Evolutionary conservation across 2,888 invertebrate genomes (phyloP), one percentile per base, ranked within the genome.

Genomic region (Protula sp.): DNA sequence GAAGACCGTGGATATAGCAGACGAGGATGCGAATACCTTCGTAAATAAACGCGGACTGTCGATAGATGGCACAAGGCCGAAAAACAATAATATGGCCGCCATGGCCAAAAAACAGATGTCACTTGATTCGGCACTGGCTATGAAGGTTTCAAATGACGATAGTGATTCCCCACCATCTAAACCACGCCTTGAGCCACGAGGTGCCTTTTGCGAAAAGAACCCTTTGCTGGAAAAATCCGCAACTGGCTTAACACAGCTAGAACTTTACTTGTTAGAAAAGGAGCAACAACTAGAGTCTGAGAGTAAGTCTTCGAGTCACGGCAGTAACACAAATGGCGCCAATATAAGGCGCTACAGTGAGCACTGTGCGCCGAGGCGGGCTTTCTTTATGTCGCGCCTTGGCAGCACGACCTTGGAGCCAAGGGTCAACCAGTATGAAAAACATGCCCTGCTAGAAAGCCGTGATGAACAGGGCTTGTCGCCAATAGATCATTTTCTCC

Each of bases 191-290:
- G 38, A 38, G 27, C 67, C 67, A 14, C 59, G 67, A 5, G 55
- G 63, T 19, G 62, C 67, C 1, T 63, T 65, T n/a, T 60, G 47
- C 26, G 65, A 67, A 30, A 30, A 54, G 14, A 57, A 62, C 51
- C 53, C 60, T 2, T 59, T 67, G 24, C 61, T 66, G 5, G 57
- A 57, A n/a, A 66, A 67, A 30, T 62, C 59, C 9, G 57, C 48
- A 26, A 61, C 62, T 2, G 65, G 65, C 2, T 27, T 67, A 30
- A 62, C 60, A 9, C 63, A 67, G 48, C 54, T 67, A 29, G 67
- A 67, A 51, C 60, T 53, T n/a, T 63, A 59, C 30, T 55, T 67
- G 22, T 26, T 57, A 28, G 67, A 67, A 56, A 67, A 67, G 47
- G 60, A 66, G 29, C 30, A 51, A 27, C 52, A 60, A 1, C 24